A percentile compares a stretch with the other conserved stretches of the same genome.
Conservation (phyloP, 2,113 vertebrate species). For the Rana temporaria region DNA sequence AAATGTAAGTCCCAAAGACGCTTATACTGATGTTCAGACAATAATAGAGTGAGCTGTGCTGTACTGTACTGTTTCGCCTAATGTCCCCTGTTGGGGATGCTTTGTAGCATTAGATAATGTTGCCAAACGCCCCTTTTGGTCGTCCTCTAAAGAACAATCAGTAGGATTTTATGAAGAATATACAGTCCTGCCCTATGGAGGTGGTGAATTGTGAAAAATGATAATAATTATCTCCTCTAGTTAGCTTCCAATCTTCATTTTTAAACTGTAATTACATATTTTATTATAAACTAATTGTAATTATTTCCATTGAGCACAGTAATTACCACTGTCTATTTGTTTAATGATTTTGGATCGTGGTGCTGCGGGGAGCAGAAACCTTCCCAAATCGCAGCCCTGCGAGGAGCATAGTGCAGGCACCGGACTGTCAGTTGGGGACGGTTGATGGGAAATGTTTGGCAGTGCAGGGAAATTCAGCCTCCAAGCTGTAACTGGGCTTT, state of each 20-base stretch:
- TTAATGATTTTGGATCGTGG: not conserved
- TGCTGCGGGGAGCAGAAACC: not conserved
- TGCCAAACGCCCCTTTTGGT: no score
- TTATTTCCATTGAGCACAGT: slow-evolving; percentile 24
- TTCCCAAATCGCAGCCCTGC: not conserved
- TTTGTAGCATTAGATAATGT: no score
- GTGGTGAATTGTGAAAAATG: not conserved
- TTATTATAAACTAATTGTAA: slow-evolving; percentile 36
- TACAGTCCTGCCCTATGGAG: not conserved
- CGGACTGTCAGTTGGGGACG: not conserved
- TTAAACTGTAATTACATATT: slow-evolving; percentile 39
- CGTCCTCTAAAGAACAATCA: no score
- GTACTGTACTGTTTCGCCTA: no score
- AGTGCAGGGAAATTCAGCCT: not conserved
- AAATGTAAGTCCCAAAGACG: no score
- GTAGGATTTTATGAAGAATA: no score
- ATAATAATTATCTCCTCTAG: slow-evolving; percentile 21
- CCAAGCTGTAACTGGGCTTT: not conserved
- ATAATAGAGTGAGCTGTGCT: no score
- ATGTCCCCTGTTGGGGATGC: no score
- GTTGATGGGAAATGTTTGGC: not conserved
- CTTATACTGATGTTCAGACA: no score
- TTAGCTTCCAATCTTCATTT: slow-evolving; percentile 14
- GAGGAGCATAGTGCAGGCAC: no score
- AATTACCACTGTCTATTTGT: slow-evolving; percentile 15